These are phyloP conservation scores for Ctena decussata DNA, from an alignment of 2,888 invertebrate species.

Conservation along the genomic window DNA sequence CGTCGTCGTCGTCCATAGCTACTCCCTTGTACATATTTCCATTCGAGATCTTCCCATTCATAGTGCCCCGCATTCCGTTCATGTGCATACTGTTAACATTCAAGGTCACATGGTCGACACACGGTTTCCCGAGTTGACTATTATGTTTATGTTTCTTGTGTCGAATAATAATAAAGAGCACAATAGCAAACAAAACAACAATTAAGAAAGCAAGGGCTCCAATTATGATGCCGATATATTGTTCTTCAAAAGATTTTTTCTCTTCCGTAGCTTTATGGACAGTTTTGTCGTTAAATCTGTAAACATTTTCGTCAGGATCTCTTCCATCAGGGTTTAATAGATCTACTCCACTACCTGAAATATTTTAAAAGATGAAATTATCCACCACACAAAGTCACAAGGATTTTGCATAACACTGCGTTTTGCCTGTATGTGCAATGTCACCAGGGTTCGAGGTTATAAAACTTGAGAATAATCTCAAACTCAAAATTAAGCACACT, in stretches of 20 bases:
- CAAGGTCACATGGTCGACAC: constrained; percentile 88
- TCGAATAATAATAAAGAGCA: constrained; percentile 89
- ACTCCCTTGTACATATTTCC: constrained; percentile 87
- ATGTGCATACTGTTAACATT: constrained; percentile 89
- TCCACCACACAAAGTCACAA: too few relatives aligned
- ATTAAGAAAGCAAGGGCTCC: constrained; percentile 90
- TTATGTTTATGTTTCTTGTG: constrained; percentile 81
- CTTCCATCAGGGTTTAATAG: background rate
- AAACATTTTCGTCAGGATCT: constrained; percentile 2
- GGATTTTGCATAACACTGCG: too few relatives aligned
- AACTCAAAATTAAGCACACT: too few relatives aligned
- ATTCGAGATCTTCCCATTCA: constrained; percentile 84
- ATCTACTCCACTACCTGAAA: background rate
- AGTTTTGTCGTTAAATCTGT: constrained; percentile 5
- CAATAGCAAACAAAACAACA: constrained; percentile 90
- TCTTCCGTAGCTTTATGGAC: constrained; percentile 53
- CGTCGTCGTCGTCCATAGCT: constrained; percentile 85
- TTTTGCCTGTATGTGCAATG: too few relatives aligned
- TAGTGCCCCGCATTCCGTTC: constrained; percentile 66
- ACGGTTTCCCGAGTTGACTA: constrained; percentile 80
- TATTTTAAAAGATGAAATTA: too few relatives aligned
- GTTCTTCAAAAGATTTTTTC: constrained; percentile 75
- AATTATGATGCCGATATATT: constrained; percentile 82
- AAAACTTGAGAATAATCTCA: too few relatives aligned
- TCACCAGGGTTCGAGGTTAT: too few relatives aligned